A percentile compares a stretch with the other conserved stretches of the same genome.
Conservation (phyloP, 2,797 vertebrate genomes). For the Falco biarmicus region DNA sequence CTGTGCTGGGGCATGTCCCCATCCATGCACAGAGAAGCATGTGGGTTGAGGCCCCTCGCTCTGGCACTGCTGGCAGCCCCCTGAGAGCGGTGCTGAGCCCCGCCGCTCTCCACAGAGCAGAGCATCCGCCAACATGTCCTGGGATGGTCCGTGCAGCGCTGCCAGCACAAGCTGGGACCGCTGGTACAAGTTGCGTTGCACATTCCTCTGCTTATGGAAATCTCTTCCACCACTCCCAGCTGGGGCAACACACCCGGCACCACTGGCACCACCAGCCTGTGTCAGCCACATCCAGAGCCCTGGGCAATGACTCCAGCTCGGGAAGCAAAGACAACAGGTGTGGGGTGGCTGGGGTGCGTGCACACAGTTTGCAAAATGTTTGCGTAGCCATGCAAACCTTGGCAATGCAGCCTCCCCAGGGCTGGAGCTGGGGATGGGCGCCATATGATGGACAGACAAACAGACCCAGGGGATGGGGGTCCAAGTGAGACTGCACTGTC, state of each 20-base stretch:
- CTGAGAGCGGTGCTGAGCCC: not conserved
- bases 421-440: not conserved
- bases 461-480: fast-evolving
- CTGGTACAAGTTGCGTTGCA: fast-evolving
- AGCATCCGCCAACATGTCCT: fast-evolving
- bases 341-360: fast-evolving
- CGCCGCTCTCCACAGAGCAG: fast-evolving
- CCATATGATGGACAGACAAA: fast-evolving
- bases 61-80: not conserved
- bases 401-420: fast-evolving
- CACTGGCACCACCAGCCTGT: not conserved
- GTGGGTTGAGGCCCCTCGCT: fast-evolving
- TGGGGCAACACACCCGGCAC: not conserved
- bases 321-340: fast-evolving
- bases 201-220: not conserved
- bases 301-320: fast-evolving
- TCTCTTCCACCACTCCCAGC: not conserved
- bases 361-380: not conserved
- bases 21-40: fast-evolving
- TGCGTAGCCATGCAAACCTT: fast-evolving
- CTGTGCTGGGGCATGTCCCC: not conserved
- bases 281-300: not conserved
- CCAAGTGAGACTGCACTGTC: fast-evolving
- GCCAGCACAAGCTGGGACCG: fast-evolving
- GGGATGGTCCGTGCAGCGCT: not conserved